phyloP scores from a whole-genome alignment of 92 coral and sea anemone species.

The Paramuricea clavata region DNA sequence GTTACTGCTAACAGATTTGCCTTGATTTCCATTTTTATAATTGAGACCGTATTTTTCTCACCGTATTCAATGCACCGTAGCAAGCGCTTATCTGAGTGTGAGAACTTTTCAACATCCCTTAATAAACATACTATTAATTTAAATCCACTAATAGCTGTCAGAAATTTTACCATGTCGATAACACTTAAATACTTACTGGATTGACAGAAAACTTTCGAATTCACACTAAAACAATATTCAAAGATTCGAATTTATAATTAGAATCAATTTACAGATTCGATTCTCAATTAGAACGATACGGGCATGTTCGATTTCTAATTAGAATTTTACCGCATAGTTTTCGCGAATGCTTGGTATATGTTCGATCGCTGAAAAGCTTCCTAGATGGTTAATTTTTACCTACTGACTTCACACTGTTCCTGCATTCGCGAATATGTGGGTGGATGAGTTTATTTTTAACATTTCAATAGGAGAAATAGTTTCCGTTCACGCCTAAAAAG shows the following conservation, averaged over 20 bases:
- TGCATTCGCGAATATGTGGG: neutral
- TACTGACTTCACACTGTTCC: neutral
- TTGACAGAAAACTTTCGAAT: too few species aligned
- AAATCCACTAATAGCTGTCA: neutral
- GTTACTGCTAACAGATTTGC: neutral
- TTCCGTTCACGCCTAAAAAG: neutral
- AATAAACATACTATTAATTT: neutral
- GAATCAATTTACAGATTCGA: neutral
- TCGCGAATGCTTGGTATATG: neutral
- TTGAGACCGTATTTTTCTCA: neutral
- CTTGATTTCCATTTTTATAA: neutral
- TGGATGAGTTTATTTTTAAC: neutral
- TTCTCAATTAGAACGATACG: neutral
- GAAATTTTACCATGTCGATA: too few species aligned
- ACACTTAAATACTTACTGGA: neutral
- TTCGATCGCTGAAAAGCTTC: neutral
- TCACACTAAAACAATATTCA: too few species aligned
- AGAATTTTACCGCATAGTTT: neutral
- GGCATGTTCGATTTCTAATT: neutral
- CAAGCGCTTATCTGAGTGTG: neutral
- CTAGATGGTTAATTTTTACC: too few species aligned
- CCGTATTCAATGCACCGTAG: neutral
- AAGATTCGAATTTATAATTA: too few species aligned
- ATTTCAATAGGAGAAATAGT: neutral
- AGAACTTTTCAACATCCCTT: neutral